phyloP scores from a whole-genome alignment of 2,113 vertebrate genomes.

The Chloroceryle aenea region DNA sequence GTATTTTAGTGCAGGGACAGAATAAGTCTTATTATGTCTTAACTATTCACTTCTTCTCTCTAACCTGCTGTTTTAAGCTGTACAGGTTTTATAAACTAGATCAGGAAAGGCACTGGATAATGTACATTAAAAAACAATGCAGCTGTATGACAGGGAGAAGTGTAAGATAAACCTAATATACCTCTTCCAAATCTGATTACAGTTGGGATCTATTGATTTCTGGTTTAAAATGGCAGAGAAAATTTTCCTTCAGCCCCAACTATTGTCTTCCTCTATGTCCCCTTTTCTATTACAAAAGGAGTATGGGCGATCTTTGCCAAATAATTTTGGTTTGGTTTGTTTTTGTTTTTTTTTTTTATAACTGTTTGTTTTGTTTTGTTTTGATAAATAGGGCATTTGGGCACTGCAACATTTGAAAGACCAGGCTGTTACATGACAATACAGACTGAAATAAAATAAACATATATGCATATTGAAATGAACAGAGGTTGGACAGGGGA shows the following conservation, averaged over 20 bases:
- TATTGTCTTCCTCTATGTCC: not conserved
- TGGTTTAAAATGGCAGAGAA: not conserved
- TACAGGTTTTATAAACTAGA: not conserved
- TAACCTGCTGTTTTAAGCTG: not conserved
- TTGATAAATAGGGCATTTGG: not conserved
- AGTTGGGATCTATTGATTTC: not conserved
- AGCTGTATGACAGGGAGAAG: not conserved
- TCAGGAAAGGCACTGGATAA: not conserved
- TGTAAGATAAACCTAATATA: not conserved
- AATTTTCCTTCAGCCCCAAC: not conserved
- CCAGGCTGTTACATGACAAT: not conserved
- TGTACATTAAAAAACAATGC: not conserved
- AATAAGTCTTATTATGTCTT: not conserved
- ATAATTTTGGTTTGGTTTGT: not conserved
- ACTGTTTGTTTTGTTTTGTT: not conserved
- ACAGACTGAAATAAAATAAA: not conserved
- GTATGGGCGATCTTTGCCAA: not conserved
- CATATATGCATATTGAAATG: not conserved
- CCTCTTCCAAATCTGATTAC: not conserved
- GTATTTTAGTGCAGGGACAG: not conserved
- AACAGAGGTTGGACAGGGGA: not conserved
- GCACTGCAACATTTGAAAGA: not conserved
- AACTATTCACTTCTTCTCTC: not conserved
- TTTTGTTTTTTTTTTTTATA: not conserved
- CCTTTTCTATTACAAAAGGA: not conserved